Conservation (phyloP, 92 coral and sea anemone species). For the Parazoanthus swiftii region DNA sequence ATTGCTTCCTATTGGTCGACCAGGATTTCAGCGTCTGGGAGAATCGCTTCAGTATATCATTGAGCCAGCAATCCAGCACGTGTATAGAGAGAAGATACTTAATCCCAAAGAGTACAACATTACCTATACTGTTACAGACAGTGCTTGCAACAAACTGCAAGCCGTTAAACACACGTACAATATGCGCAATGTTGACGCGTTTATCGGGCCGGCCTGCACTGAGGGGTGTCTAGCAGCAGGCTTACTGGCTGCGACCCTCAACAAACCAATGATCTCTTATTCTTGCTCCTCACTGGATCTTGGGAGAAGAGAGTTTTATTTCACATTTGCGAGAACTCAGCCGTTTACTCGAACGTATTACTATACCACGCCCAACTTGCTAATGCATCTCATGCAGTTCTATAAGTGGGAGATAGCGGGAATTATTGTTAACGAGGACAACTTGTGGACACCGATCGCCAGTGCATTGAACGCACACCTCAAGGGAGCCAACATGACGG, state of each 20-base stretch:
- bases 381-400: conserved; percentile 39
- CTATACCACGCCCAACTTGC: conserved; percentile 60
- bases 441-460: conserved; percentile 78
- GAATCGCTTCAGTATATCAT: conserved; percentile 57
- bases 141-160: conserved; percentile 55
- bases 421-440: conserved; percentile 64
- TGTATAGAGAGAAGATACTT: conserved; percentile 45
- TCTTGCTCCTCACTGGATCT: conserved; percentile 81
- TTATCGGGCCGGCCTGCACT: conserved; percentile 86
- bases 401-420: conserved; percentile 71
- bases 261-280: conserved; percentile 84
- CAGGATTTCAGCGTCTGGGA: conserved; percentile 53
- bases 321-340: conserved; percentile 82
- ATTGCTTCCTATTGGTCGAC: conserved; percentile 59
- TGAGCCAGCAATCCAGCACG: conserved; percentile 59
- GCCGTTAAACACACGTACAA: conserved; percentile 59
- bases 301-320: conserved; percentile 47
- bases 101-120: conserved; percentile 52
- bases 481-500: conserved; percentile 43
- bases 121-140: conserved; percentile 58
- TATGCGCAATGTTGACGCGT: conserved; percentile 52
- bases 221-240: conserved; percentile 69
- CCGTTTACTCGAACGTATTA: conserved; percentile 73
- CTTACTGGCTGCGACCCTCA: conserved; percentile 63
- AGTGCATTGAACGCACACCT: conserved; percentile 40